Conservation (phyloP, 2,888 invertebrate genomes). For the Eurytoma californica region DNA sequence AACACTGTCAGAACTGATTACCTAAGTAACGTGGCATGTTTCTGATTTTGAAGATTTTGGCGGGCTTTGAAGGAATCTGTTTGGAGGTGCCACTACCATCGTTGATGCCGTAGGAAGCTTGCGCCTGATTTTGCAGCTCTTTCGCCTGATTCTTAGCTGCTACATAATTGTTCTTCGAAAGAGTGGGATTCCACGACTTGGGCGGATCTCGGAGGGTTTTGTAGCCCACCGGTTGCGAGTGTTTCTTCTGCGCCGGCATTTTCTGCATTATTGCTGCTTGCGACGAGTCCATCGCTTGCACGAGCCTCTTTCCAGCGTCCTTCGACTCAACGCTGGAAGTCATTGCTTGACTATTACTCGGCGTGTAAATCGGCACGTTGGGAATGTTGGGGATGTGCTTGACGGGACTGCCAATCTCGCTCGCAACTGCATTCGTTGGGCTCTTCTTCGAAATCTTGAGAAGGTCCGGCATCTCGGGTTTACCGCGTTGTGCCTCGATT, state of each 20-base stretch:
- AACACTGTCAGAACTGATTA: slow-evolving; percentile 18
- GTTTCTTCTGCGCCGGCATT: slow-evolving; percentile 62
- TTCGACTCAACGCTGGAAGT: slow-evolving; percentile 44
- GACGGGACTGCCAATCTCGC: slow-evolving; percentile 39
- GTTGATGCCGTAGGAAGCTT: slow-evolving; percentile 56
- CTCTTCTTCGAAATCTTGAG: slow-evolving; percentile 70
- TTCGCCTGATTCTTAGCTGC: slow-evolving; percentile 71
- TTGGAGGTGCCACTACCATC: slow-evolving; percentile 61
- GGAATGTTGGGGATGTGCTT: slow-evolving; percentile 69
- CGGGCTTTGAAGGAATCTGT: slow-evolving; percentile 73
- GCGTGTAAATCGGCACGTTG: slow-evolving; percentile 69
- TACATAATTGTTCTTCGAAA: slow-evolving; percentile 76
- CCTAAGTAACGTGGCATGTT: slow-evolving; percentile 77
- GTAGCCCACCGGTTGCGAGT: slow-evolving; percentile 75
- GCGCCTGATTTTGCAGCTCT: slow-evolving; percentile 64
- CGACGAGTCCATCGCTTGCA: slow-evolving; percentile 48
- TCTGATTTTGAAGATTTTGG: slow-evolving; percentile 79
- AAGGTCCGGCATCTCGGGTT: slow-evolving; percentile 71
- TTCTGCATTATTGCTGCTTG: slow-evolving; percentile 56
- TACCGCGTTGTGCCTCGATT: slow-evolving; percentile 64
- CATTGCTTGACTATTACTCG: slow-evolving; percentile 57
- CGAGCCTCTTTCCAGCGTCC: slow-evolving; percentile 51
- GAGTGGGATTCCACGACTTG: slow-evolving; percentile 80
- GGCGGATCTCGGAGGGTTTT: slow-evolving; percentile 79
- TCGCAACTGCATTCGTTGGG: slow-evolving; percentile 52